A percentile compares a stretch with the other conserved stretches of the same genome.
Conservation (phyloP, 2,113 vertebrate species). For the Hucho hucho region DNA sequence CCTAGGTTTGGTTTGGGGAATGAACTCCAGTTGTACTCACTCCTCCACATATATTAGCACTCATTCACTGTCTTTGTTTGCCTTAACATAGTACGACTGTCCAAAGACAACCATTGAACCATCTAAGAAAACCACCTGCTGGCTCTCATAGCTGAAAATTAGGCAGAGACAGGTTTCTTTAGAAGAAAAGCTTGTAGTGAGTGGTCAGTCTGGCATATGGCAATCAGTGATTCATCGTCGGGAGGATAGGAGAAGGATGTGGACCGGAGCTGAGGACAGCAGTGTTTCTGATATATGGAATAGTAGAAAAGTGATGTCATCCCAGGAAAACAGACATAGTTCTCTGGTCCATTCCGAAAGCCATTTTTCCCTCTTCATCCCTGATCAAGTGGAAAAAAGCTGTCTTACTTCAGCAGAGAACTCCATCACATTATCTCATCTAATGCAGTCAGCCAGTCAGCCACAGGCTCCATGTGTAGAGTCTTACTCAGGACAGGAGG, state of each 20-base stretch:
- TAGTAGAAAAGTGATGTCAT: conserved; percentile 76
- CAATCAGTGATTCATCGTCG: conserved; percentile 50
- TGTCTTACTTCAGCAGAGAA: conserved; percentile 49
- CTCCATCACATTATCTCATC: conserved; percentile 64
- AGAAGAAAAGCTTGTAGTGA: conserved; percentile 16
- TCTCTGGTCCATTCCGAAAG: conserved; percentile 56
- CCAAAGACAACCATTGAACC: not conserved
- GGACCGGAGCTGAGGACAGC: conserved; percentile 61
- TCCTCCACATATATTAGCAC: not conserved
- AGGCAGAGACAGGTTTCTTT: not conserved
- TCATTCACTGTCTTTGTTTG: not conserved
- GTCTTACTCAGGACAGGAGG: conserved; percentile 10
- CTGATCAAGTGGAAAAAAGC: conserved; percentile 56
- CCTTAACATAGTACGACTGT: conserved; percentile 25
- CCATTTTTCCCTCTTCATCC: conserved; percentile 50
- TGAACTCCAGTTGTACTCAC: not conserved
- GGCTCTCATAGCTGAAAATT: conserved; percentile 16
- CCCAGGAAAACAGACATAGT: conserved; percentile 63
- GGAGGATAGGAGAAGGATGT: conserved; percentile 42
- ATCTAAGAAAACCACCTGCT: not conserved
- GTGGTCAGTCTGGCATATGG: conserved; percentile 40
- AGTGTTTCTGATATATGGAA: conserved; percentile 69
- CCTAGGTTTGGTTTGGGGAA: too few species aligned
- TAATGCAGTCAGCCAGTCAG: conserved; percentile 23
- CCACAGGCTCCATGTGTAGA: conserved; percentile 11